Evolutionary conservation across 2,797 vertebrate species (phyloP).

Genomic region (Hephaestus fuliginosus): DNA sequence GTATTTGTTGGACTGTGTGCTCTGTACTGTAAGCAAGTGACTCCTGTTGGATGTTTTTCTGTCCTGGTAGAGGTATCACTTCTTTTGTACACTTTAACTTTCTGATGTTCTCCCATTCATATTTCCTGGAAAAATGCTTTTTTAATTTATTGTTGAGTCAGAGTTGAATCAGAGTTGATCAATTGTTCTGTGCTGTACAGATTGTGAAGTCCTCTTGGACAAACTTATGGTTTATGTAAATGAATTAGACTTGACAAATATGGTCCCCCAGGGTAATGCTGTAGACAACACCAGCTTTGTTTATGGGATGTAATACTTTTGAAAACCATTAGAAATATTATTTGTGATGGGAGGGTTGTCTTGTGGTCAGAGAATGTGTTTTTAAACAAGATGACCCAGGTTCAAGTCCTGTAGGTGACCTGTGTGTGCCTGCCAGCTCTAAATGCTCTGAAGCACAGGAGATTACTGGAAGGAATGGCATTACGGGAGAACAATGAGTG

Average conservation of each 20-base stretch:
- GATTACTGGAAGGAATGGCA: slow-evolving; percentile 53
- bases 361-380: slow-evolving; percentile 13
- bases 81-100: neutral
- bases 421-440: slow-evolving; percentile 25
- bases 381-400: neutral
- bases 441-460: slow-evolving; percentile 42
- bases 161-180: neutral
- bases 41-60: neutral
- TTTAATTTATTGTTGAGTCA: neutral
- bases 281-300: neutral
- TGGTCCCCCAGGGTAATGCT: neutral
- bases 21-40: neutral
- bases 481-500: slow-evolving; percentile 31
- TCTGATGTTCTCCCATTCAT: neutral
- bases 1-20: neutral
- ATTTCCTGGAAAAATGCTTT: neutral
- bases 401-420: slow-evolving; percentile 17
- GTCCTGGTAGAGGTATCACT: neutral
- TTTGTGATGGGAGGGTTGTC: neutral
- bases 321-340: slow-evolving; percentile 11
- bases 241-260: neutral
- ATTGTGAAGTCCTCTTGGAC: neutral
- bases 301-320: slow-evolving; percentile 5
- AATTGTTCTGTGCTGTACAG: neutral
- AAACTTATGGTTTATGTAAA: neutral